These are phyloP conservation scores for Champsocephalus gunnari DNA, from an alignment of 2,797 vertebrate species.

Conservation along the genomic window DNA sequence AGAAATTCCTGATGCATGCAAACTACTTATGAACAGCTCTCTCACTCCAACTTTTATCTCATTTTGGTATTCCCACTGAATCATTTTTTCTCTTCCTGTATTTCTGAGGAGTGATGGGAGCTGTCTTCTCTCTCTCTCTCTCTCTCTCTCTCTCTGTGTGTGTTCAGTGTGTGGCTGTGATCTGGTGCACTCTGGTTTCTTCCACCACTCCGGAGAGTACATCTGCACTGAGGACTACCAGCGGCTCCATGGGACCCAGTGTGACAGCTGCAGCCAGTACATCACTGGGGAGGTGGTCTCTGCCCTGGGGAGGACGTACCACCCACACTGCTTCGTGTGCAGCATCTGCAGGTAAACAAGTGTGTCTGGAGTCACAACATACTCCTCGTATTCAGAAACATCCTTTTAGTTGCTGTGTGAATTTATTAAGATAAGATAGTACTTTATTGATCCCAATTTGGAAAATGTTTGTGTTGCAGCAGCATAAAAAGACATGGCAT, in stretches of 20 bases:
- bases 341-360: slow-evolving; percentile 89
- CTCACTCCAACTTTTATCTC: background rate
- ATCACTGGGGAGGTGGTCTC: slow-evolving; percentile 97
- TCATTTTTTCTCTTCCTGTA: background rate
- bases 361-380: background rate
- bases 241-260: slow-evolving; percentile 94
- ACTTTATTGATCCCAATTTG: too few species aligned
- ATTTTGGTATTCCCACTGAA: background rate
- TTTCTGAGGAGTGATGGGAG: background rate
- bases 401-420: background rate
- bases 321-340: slow-evolving; percentile 96
- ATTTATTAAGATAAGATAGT: background rate
- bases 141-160: slow-evolving; percentile 1
- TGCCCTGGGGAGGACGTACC: slow-evolving; percentile 93
- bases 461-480: too few species aligned
- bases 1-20: background rate
- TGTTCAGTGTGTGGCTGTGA: slow-evolving; percentile 92
- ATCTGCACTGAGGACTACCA: slow-evolving; percentile 97
- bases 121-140: background rate
- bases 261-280: slow-evolving; percentile 94
- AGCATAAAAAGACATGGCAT: too few species aligned
- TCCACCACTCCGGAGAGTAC: slow-evolving; percentile 96
- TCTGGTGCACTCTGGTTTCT: slow-evolving; percentile 93
- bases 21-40: background rate
- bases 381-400: background rate